phyloP scores from a whole-genome alignment of 2,888 invertebrate genomes.

The Didymodactylos carnosus region DNA sequence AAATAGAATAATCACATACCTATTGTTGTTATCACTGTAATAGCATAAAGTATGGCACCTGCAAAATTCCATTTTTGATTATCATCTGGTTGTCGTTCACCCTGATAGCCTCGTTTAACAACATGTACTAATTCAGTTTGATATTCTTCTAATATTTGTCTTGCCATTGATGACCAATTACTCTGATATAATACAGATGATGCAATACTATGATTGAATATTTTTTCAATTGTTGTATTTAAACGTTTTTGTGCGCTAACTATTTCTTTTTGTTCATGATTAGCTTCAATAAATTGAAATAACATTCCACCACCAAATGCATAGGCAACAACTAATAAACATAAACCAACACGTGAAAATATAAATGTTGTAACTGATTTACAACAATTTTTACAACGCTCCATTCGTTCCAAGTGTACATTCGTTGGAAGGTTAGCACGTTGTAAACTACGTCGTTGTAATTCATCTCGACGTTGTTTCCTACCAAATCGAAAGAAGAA shows the following conservation, averaged over 20 bases:
- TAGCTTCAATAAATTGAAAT: slow-evolving; percentile 12
- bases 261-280: slow-evolving; percentile 2
- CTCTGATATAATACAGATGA: slow-evolving; percentile 2
- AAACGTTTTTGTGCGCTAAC: not conserved
- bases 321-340: slow-evolving; percentile 11
- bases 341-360: slow-evolving; percentile 14
- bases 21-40: slow-evolving; percentile 13
- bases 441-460: not conserved
- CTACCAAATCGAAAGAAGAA: not conserved
- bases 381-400: slow-evolving; percentile 9
- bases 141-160: slow-evolving; percentile 3
- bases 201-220: slow-evolving; percentile 7
- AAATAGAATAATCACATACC: not conserved
- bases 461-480: not conserved
- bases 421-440: not conserved
- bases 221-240: slow-evolving; percentile 4
- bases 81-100: not conserved
- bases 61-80: slow-evolving; percentile 12
- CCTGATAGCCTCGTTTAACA: slow-evolving; percentile 6
- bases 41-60: slow-evolving; percentile 11
- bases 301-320: slow-evolving; percentile 9
- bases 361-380: slow-evolving; percentile 9
- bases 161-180: not conserved
- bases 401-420: not conserved
- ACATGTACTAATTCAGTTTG: slow-evolving; percentile 9